A percentile compares a stretch with the other conserved stretches of the same genome.
Conservation (phyloP, 2,888 invertebrate genomes). For the Ormia ochracea region DNA sequence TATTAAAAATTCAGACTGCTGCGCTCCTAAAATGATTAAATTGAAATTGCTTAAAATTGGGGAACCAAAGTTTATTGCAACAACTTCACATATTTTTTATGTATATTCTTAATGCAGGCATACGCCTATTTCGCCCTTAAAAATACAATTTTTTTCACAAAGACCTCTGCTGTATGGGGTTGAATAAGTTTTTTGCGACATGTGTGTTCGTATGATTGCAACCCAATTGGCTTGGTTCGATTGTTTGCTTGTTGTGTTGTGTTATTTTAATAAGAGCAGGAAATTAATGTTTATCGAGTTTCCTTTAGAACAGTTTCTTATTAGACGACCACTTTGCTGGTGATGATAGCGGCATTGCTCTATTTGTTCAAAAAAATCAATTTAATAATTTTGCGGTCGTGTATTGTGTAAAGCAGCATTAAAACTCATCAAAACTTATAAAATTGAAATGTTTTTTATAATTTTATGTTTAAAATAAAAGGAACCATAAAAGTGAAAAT, state of each 20-base stretch:
- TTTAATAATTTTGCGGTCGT: slow-evolving; percentile 49
- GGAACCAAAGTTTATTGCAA: too few species aligned
- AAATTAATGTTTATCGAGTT: slow-evolving; percentile 62
- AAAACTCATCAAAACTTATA: too few species aligned
- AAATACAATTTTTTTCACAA: neutral
- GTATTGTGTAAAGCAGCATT: slow-evolving; percentile 35
- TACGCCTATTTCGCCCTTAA: neutral
- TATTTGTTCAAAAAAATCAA: slow-evolving; percentile 47
- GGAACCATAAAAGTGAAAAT: slow-evolving; percentile 4
- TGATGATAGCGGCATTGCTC: slow-evolving; percentile 53
- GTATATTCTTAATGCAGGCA: too few species aligned
- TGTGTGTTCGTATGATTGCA: slow-evolving; percentile 8
- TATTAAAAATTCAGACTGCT: too few species aligned
- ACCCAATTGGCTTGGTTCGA: neutral
- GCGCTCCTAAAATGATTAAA: too few species aligned
- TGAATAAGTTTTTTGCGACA: neutral
- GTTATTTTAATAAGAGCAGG: slow-evolving; percentile 55
- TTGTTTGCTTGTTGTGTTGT: slow-evolving; percentile 21
- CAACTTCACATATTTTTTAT: too few species aligned
- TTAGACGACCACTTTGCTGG: slow-evolving; percentile 51
- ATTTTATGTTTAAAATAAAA: slow-evolving; percentile 27
- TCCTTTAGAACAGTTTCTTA: slow-evolving; percentile 62
- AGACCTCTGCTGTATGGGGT: neutral
- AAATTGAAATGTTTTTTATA: slow-evolving; percentile 13
- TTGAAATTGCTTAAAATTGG: too few species aligned